A percentile compares a stretch with the other conserved stretches of the same genome.
phyloP scores from a whole-genome alignment of 2,888 invertebrate genomes.

The Mamestra brassicae region DNA sequence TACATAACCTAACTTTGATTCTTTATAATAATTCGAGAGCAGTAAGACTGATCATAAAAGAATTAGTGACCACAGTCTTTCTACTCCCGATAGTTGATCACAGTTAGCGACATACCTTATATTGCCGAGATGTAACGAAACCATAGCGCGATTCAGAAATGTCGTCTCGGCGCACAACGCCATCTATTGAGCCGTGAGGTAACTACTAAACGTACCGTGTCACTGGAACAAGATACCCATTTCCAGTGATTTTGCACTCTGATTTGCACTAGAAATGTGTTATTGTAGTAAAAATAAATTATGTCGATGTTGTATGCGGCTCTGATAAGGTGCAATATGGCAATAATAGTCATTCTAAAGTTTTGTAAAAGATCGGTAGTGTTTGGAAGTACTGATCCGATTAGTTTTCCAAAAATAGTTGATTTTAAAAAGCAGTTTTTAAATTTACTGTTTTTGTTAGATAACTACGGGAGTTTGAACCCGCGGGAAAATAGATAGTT shows the following conservation, averaged over 20 bases:
- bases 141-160: constrained; percentile 30
- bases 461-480: no score
- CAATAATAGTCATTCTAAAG: background rate
- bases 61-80: background rate
- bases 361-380: no score
- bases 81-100: background rate
- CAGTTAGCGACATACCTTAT: background rate
- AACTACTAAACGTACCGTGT: background rate
- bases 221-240: background rate
- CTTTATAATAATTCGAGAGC: background rate
- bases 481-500: no score
- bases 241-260: background rate
- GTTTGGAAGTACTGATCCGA: no score
- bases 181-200: constrained; percentile 20
- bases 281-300: background rate
- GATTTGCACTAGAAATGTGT: background rate
- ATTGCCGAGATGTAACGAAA: constrained; percentile 6
- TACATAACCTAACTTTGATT: background rate
- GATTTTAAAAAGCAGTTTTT: no score
- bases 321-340: no score
- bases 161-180: background rate
- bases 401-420: no score
- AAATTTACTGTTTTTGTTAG: no score
- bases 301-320: background rate
- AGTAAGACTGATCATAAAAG: background rate